Evolutionary conservation across 2,888 invertebrate genomes (phyloP).

Genomic region (Desoria tigrina): DNA sequence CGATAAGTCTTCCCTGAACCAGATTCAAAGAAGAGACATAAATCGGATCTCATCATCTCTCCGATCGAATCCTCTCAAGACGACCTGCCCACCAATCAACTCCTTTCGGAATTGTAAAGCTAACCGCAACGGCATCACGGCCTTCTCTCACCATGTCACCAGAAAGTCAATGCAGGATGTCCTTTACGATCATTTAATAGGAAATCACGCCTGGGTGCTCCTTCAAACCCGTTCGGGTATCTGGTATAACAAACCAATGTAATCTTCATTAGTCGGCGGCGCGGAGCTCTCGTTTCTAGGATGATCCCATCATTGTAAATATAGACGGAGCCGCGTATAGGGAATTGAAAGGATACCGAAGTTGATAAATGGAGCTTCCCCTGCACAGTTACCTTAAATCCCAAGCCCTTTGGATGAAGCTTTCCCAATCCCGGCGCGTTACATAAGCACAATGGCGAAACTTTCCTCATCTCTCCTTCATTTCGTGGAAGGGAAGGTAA

Average conservation of each 20-base stretch:
- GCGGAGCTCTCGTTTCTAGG: neutral
- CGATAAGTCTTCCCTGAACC: constrained; percentile 77
- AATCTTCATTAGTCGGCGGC: neutral
- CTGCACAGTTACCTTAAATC: constrained; percentile 73
- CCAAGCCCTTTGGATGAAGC: constrained; percentile 57
- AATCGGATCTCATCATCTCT: constrained; percentile 67
- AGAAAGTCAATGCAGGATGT: constrained; percentile 54
- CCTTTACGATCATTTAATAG: constrained; percentile 58
- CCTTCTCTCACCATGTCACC: too few species aligned
- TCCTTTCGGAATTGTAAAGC: constrained; percentile 68
- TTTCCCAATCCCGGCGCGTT: constrained; percentile 16
- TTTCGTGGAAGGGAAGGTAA: constrained; percentile 24
- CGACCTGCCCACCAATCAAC: constrained; percentile 56
- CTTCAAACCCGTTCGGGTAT: constrained; percentile 61
- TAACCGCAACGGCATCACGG: constrained; percentile 63
- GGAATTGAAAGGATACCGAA: constrained; percentile 24
- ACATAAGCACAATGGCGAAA: constrained; percentile 16
- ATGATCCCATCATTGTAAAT: too few species aligned
- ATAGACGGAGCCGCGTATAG: too few species aligned
- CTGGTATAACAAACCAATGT: constrained; percentile 54
- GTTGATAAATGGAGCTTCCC: constrained; percentile 80
- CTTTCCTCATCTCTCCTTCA: neutral
- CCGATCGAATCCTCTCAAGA: constrained; percentile 60
- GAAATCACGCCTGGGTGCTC: constrained; percentile 63
- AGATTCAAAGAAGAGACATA: constrained; percentile 76